Evolutionary conservation across 2,888 invertebrate species (phyloP), one percentile per base, ranked within the genome.

Genomic region (Rhagonycha fulva): DNA sequence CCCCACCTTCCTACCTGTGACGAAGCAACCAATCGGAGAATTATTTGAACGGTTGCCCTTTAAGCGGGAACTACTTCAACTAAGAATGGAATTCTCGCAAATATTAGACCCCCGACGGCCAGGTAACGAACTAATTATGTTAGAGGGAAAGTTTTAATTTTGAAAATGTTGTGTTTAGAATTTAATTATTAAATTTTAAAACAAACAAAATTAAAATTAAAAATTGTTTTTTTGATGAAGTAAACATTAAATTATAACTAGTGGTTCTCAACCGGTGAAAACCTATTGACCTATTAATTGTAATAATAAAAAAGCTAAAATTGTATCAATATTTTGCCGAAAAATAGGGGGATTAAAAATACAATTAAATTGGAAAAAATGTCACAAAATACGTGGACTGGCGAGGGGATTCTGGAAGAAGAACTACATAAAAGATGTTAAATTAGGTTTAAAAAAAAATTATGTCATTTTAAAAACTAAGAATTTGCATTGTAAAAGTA

Each of bases 1-100:
- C 86, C 87, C 87, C 82, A 75, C 83, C 83, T 76, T 71, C 69
- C 74, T 84, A 86, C 86, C 86, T 86, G 85, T 78, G 70, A 80
- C 80, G 80, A 76, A 81, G 80, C 81, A 79, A 80, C 80, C 80
- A 81, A 81, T 82, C 80, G 78, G 71, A 81, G 79, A 79, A 80
- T 70, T 71, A 73, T 71, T 70, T 75, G 68, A 74, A 72, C 72
- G 66, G 67, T 62, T 68, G 72, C 73, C 69, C 68, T 62, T 28
- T 75, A 68, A 71, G 72, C 77, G 80, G 79, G 28, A 76, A 79
- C 62, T 62, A 70, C 79, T 79, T 77, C 72, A 76, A 76, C 74
- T 76, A 76, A n/a, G 19, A 9, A 7, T 19, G 76, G 76, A 70
- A 76, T 76, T 70, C 60, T 7, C 47, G 47, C 14, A 32, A 68